A percentile compares a stretch with the other conserved stretches of the same genome.
Conservation (phyloP, 2,797 vertebrate genomes). For the Helicolenus hilgendorfi region DNA sequence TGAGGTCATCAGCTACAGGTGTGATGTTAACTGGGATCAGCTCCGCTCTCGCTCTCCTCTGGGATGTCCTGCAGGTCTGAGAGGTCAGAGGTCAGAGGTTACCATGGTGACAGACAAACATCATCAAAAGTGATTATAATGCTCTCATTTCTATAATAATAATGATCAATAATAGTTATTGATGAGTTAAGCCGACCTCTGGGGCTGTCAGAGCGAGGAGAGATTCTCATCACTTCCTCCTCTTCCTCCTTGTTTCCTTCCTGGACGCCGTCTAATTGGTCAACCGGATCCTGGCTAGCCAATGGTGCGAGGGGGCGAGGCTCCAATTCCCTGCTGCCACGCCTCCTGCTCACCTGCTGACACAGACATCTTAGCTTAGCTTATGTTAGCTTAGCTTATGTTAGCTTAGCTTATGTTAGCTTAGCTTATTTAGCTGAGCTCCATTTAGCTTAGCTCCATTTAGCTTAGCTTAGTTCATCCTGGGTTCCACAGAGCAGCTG, state of each 20-base stretch:
- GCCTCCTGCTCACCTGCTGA: constrained; percentile 59
- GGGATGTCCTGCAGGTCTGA: constrained; percentile 96
- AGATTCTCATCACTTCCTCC: constrained; percentile 83
- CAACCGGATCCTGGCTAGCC: constrained; percentile 78
- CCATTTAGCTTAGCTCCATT: background rate
- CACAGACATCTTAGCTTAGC: background rate
- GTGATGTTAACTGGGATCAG: constrained; percentile 85
- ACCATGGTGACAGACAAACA: constrained; percentile 8
- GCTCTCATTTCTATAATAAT: background rate
- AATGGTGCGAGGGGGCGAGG: constrained; percentile 71
- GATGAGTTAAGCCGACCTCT: constrained; percentile 71
- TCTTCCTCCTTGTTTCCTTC: constrained; percentile 83
- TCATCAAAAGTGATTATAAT: too few relatives aligned
- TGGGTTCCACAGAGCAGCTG: too few relatives aligned
- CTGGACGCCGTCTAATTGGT: constrained; percentile 83
- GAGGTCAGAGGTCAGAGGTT: constrained; percentile 66
- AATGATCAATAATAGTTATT: background rate
- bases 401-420: too few relatives aligned
- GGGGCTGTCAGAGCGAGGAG: constrained; percentile 87
- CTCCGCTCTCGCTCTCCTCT: constrained; percentile 93
- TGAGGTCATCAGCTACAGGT: constrained; percentile 8
- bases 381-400: background rate
- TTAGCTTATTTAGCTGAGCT: too few relatives aligned
- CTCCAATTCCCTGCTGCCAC: constrained; percentile 71
- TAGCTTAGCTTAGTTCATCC: background rate